Evolutionary conservation across 2,113 vertebrate species (phyloP), one percentile per base, ranked within the genome.

Genomic region (Telmatochromis bifrenatus): DNA sequence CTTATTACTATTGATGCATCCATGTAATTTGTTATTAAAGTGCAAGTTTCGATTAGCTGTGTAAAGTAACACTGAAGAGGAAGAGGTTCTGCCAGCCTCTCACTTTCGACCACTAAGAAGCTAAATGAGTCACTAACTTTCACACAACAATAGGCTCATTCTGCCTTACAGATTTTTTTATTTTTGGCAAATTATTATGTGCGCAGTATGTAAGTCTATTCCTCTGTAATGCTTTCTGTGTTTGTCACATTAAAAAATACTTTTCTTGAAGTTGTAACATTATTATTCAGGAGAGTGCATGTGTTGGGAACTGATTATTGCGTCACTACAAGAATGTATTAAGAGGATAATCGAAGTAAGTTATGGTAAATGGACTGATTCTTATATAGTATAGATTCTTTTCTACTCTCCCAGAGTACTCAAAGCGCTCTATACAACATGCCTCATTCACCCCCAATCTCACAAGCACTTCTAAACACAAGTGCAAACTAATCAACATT

Each of bases 351-450:
- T 65, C 10, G 0, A 65, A 35, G 60, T 65, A n/a, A 2, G 14
- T 35, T 65, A 58, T 15, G 1, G 23, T 9, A 58, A 9, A 58
- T 1, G 7, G 13, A 1, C 23, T 58, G 1, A 58, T 28, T 58
- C 55, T 58, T 56, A 5, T 28, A 28, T 1, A 1, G 55, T 5
- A 15, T 14, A 26, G 54, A 0, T 56, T 26, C 55, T 56, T 56
- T 58, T 56, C 23, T 56, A 26, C 23, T 56, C 54, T 1, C 47
- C 7, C 47, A 51, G 47, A 49, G 47, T 9, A 49, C 47, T 49
- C 12, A 56, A 28, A 0, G 54, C 3, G 3, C 54, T 3, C 23
- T 15, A 14, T 58, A 58, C 55, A 28, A 56, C 23, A 56, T 28
- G 7, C 23, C 23, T 28, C 1, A 28, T 28, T 56, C 55, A 28